Evolutionary conservation across 23 tunicate species (phyloP).

Genomic region (Aplidium turbinatum): DNA sequence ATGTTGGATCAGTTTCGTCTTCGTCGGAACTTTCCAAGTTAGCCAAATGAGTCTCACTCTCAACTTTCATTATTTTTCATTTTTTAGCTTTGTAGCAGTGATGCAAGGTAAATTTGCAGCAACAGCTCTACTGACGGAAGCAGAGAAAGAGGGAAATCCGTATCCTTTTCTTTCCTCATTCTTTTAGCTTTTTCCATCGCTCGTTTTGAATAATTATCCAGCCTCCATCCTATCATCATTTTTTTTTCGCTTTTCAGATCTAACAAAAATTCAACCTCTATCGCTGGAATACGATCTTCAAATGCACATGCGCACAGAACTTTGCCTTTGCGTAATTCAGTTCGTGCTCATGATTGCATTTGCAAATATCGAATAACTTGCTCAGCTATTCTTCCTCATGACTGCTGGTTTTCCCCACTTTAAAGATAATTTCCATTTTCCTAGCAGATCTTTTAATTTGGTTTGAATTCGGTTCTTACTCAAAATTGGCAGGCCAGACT

Average conservation of each 20-base stretch:
- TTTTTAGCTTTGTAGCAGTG: neutral
- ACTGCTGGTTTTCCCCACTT: neutral
- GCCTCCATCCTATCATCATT: neutral
- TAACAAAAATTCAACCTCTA: neutral
- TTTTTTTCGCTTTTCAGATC: conserved; percentile 2
- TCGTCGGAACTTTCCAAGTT: too few relatives aligned
- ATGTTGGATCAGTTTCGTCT: too few relatives aligned
- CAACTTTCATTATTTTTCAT: neutral
- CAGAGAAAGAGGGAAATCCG: neutral
- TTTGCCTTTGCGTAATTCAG: neutral
- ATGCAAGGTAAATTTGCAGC: neutral
- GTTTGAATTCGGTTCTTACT: too few relatives aligned
- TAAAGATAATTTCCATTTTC: neutral
- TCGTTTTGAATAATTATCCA: neutral
- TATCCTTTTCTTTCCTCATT: neutral
- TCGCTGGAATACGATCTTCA: neutral
- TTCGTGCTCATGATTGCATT: neutral
- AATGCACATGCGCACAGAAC: neutral
- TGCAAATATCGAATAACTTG: conserved; percentile 2
- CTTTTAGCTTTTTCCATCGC: too few relatives aligned
- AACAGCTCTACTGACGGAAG: neutral
- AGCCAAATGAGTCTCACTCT: too few relatives aligned
- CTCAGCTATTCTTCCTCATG: neutral
- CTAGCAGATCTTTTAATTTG: neutral
- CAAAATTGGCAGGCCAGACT: neutral